Percentiles rank a stretch among this genome's conserved stretches.
Evolutionary conservation across 2,797 vertebrate species (phyloP).

Genomic region (Eospalax fontanierii): DNA sequence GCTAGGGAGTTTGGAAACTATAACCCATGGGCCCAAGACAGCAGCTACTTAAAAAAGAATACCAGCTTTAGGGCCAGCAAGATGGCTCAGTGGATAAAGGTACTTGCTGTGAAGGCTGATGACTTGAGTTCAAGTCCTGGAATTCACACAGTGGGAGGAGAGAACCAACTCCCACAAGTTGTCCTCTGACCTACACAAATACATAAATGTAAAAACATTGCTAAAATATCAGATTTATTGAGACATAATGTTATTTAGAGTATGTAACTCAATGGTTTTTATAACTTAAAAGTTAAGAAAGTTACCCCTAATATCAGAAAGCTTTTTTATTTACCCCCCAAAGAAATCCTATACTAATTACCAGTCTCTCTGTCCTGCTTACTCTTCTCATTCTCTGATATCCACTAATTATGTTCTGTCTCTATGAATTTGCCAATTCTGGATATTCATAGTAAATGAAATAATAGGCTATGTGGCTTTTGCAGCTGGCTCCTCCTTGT

Average conservation of each 20-base stretch:
- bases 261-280: background rate
- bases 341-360: background rate
- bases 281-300: background rate
- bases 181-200: background rate
- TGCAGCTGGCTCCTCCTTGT: background rate
- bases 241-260: background rate
- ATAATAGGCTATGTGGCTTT: background rate
- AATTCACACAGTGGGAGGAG: background rate
- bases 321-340: background rate
- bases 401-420: background rate
- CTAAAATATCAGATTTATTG: background rate
- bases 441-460: background rate
- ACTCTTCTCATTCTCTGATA: background rate
- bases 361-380: background rate
- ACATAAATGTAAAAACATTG: background rate
- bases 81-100: background rate
- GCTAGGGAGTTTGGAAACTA: background rate
- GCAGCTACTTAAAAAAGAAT: background rate
- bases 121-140: background rate
- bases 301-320: background rate
- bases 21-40: background rate
- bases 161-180: background rate
- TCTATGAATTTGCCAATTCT: background rate
- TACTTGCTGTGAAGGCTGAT: background rate
- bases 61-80: background rate